Conservation (phyloP, 2,797 vertebrate genomes). For the Melanitta fusca region DNA sequence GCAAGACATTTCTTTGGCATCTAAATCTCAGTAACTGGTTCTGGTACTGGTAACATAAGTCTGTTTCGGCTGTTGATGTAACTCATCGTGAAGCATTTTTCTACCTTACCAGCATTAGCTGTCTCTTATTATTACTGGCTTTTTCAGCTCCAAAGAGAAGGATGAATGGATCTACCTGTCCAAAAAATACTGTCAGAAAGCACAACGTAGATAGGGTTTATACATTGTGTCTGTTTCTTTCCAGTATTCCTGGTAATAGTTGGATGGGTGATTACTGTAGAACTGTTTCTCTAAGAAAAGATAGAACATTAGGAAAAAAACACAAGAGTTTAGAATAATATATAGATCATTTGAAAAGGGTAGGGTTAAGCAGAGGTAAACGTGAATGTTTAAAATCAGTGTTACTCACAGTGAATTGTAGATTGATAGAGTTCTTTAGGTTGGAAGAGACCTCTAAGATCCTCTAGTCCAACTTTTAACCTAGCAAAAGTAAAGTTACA, state of each 20-base stretch:
- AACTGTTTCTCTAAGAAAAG: neutral
- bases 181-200: neutral
- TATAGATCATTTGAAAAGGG: neutral
- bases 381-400: neutral
- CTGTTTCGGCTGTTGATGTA: conserved; percentile 55
- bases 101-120: conserved; percentile 54
- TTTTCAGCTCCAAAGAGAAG: neutral
- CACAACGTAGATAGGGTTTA: neutral
- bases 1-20: conserved; percentile 61
- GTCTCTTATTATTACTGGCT: conserved; percentile 49
- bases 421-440: too few species aligned
- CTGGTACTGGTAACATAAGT: conserved; percentile 67
- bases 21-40: conserved; percentile 63
- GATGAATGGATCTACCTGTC: neutral
- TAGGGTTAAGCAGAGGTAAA: neutral
- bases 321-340: neutral
- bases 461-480: too few species aligned
- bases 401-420: neutral
- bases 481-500: neutral
- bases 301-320: neutral
- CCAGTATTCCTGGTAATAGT: neutral
- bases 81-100: conserved; percentile 41
- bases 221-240: neutral
- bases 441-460: too few species aligned
- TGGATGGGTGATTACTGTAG: neutral